Conservation (phyloP, 2,888 invertebrate species). For the Deilephila porcellus region DNA sequence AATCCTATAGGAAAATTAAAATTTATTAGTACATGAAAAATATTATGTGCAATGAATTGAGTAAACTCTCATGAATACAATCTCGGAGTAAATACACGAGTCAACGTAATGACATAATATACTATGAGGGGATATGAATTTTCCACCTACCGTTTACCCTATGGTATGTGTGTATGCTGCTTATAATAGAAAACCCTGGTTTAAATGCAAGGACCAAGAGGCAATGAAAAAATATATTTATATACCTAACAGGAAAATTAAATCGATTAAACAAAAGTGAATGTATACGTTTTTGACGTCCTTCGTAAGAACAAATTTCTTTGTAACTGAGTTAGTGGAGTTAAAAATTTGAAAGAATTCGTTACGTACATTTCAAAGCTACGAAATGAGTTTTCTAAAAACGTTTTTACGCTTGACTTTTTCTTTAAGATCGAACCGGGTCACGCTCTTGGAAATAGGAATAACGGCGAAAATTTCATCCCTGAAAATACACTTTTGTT, state of each 20-base stretch:
- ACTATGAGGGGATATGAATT: too few species aligned
- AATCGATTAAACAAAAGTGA: neutral
- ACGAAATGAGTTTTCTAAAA: constrained; percentile 24
- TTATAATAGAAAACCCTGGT: too few species aligned
- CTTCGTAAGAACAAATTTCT: constrained; percentile 2
- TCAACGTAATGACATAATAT: too few species aligned
- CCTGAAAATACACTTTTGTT: constrained; percentile 18
- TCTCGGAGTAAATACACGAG: too few species aligned
- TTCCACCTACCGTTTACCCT: too few species aligned
- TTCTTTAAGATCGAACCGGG: constrained; percentile 24
- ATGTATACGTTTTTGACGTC: neutral
- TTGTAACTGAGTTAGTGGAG: constrained; percentile 11
- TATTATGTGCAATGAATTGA: too few species aligned
- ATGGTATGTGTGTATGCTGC: too few species aligned
- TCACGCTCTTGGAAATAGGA: neutral
- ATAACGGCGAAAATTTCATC: constrained; percentile 8
- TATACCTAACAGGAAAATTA: neutral
- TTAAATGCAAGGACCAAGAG: too few species aligned
- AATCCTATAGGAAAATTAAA: too few species aligned
- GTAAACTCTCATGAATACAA: too few species aligned
- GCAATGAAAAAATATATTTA: neutral
- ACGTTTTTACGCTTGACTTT: constrained; percentile 22
- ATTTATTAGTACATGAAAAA: too few species aligned
- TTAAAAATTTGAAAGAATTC: constrained; percentile 21
- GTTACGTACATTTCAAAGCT: constrained; percentile 9